Percentiles rank a stretch among this genome's conserved stretches.
phyloP scores from a whole-genome alignment of 2,797 vertebrate genomes.

The Lateolabrax maculatus region DNA sequence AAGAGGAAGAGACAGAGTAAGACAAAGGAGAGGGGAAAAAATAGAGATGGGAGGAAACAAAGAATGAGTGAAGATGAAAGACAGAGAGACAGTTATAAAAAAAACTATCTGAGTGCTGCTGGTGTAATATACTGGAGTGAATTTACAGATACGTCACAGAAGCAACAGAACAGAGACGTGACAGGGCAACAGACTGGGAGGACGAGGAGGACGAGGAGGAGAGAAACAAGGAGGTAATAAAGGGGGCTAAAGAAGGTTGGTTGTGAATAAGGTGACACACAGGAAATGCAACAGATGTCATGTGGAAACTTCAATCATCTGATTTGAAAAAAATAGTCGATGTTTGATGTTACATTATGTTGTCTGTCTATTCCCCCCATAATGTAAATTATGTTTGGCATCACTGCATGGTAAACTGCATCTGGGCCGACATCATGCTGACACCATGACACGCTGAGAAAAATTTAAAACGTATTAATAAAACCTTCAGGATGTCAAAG shows the following conservation, averaged over 20 bases:
- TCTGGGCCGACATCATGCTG: neutral
- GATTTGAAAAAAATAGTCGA: too few relatives aligned
- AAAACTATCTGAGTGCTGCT: slow-evolving; percentile 15
- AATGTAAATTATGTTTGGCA: neutral
- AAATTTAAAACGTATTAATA: neutral
- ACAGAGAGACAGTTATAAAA: slow-evolving; percentile 15
- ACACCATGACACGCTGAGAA: neutral
- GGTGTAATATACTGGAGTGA: slow-evolving; percentile 9
- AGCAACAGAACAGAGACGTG: slow-evolving; percentile 5
- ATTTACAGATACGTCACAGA: slow-evolving; percentile 20
- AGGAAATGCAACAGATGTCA: too few relatives aligned
- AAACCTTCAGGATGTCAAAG: neutral
- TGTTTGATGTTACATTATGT: neutral
- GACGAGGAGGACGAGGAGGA: slow-evolving; percentile 22
- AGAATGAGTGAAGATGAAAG: slow-evolving; percentile 31
- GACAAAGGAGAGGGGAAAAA: slow-evolving; percentile 2
- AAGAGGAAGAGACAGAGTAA: slow-evolving; percentile 38
- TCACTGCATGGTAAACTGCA: neutral
- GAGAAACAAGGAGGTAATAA: neutral
- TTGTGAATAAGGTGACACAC: too few relatives aligned
- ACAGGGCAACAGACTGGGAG: neutral
- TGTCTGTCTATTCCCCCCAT: neutral
- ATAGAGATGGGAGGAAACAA: slow-evolving; percentile 38
- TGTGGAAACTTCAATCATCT: neutral
- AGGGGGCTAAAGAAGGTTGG: neutral